phyloP scores from a whole-genome alignment of 2,113 vertebrate species.

The Mormoops blainvillei region DNA sequence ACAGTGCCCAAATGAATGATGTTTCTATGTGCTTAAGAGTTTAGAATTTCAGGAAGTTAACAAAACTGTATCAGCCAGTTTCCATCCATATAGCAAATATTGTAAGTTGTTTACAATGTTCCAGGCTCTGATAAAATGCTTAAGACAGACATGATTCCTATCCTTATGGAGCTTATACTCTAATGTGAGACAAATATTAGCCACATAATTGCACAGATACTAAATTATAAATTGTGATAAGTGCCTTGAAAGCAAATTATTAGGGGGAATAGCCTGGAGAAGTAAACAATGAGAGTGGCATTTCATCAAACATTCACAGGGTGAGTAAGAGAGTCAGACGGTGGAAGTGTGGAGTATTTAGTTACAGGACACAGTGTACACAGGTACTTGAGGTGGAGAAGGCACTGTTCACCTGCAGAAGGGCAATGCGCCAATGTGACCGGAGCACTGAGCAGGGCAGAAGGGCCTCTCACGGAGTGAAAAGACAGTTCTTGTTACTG shows the following conservation, averaged over 20 bases:
- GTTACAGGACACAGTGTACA: not conserved
- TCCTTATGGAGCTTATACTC: not conserved
- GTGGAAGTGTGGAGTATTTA: not conserved
- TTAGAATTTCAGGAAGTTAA: not conserved
- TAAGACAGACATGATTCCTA: not conserved
- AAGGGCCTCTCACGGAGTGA: not conserved
- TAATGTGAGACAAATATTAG: not conserved
- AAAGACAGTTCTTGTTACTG: not conserved
- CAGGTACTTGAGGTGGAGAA: not conserved
- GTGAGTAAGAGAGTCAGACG: not conserved
- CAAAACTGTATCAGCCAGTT: not conserved
- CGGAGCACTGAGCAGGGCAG: too few relatives aligned
- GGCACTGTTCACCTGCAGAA: not conserved
- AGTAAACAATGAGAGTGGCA: not conserved
- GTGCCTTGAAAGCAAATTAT: not conserved
- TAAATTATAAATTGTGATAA: not conserved
- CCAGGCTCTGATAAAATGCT: not conserved
- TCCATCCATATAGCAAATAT: not conserved
- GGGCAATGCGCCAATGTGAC: not conserved
- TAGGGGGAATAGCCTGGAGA: not conserved
- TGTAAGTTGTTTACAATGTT: not conserved
- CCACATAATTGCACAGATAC: not conserved
- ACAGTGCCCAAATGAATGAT: not conserved
- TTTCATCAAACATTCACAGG: not conserved
- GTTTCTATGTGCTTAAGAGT: not conserved